These are phyloP conservation scores for Zaprionus taronus DNA, from an alignment of 1,140 invertebrate genomes.

Conservation along the genomic window DNA sequence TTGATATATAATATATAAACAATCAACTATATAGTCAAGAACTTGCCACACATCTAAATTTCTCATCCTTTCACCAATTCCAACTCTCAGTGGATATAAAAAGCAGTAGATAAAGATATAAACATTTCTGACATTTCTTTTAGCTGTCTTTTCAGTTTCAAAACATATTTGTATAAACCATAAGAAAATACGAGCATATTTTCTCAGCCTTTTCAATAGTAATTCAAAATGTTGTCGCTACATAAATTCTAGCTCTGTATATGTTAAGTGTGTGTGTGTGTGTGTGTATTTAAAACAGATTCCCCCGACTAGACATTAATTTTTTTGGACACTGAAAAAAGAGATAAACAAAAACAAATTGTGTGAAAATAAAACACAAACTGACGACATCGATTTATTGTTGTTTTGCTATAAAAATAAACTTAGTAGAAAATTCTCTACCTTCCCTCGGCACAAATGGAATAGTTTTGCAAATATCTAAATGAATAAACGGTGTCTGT, in stretches of 20 bases:
- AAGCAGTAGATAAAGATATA: background rate
- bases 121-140: conserved; percentile 3
- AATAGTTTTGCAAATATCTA: conserved; percentile 45
- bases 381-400: conserved; percentile 46
- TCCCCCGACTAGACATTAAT: conserved; percentile 65
- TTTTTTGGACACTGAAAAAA: conserved; percentile 18
- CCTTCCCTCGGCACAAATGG: conserved; percentile 13
- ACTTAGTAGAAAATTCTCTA: background rate
- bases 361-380: conserved; percentile 36
- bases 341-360: conserved; percentile 26
- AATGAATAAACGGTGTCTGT: conserved; percentile 3
- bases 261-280: background rate
- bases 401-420: conserved; percentile 29
- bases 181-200: conserved; percentile 15
- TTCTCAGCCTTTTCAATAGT: conserved; percentile 15
- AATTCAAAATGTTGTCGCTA: conserved; percentile 44
- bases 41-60: no score
- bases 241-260: conserved; percentile 38
- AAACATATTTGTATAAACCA: background rate
- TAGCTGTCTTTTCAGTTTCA: background rate
- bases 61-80: no score
- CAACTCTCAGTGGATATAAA: background rate
- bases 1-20: no score
- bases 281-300: conserved; percentile 29
- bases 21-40: no score